Evolutionary conservation across 2,888 invertebrate genomes (phyloP).

Genomic region (Tenthredo mesomela): DNA sequence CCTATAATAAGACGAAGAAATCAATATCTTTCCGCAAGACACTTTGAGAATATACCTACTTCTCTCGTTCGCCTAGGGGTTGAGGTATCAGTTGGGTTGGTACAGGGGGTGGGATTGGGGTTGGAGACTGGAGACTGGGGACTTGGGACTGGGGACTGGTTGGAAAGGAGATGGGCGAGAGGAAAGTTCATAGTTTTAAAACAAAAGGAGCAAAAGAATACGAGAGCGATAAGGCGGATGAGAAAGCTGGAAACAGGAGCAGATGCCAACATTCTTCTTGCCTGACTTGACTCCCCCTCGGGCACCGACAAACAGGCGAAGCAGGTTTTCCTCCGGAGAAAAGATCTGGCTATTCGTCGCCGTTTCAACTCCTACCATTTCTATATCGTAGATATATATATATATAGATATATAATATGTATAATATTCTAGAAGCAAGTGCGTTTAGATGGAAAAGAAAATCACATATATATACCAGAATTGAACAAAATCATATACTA

Average conservation of each 20-base stretch:
- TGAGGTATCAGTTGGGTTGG: conserved; percentile 29
- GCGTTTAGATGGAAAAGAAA: background rate
- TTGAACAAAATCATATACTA: background rate
- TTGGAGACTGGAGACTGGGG: background rate
- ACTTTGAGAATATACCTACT: conserved; percentile 42
- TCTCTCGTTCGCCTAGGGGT: conserved; percentile 24
- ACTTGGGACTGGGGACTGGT: conserved; percentile 1
- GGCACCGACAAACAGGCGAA: conserved; percentile 44
- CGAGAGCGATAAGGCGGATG: conserved; percentile 72
- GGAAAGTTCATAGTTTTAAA: conserved; percentile 59
- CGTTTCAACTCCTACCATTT: conserved; percentile 13
- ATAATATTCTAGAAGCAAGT: background rate
- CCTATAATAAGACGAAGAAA: conserved; percentile 46
- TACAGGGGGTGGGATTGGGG: background rate
- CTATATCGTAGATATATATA: background rate
- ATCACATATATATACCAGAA: background rate
- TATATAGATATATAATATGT: background rate
- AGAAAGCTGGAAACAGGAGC: conserved; percentile 72
- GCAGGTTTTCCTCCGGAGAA: conserved; percentile 28
- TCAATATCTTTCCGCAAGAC: conserved; percentile 50
- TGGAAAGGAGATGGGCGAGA: conserved; percentile 43
- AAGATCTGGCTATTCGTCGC: conserved; percentile 37
- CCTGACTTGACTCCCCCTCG: conserved; percentile 64
- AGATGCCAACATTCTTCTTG: conserved; percentile 70
- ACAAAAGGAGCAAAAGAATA: conserved; percentile 62